phyloP scores from a whole-genome alignment of 2,113 vertebrate species.

The Hyla sarda region DNA sequence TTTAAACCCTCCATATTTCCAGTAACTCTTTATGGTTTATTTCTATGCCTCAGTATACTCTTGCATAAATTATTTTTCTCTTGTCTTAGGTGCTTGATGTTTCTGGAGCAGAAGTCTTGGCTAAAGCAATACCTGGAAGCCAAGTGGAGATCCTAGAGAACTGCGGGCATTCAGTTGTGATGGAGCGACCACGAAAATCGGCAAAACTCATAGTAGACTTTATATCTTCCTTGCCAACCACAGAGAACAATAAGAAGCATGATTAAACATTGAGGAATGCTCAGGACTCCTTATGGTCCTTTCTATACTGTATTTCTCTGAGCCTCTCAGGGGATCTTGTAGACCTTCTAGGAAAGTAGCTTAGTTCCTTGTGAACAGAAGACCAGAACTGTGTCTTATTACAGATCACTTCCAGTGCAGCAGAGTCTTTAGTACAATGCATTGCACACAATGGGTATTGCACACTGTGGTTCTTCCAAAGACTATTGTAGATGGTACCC shows the following conservation, averaged over 20 bases:
- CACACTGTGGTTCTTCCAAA: neutral
- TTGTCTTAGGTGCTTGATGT: constrained; percentile 84
- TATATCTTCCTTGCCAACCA: constrained; percentile 75
- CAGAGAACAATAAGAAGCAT: constrained; percentile 80
- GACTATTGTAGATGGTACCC: neutral
- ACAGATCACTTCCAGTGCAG: neutral
- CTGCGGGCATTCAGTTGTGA: constrained; percentile 88
- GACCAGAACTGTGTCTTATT: constrained; percentile 12
- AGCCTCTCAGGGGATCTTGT: constrained; percentile 77
- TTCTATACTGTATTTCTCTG: constrained; percentile 38
- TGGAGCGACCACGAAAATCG: constrained; percentile 89
- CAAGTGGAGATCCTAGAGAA: constrained; percentile 87
- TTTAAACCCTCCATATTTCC: neutral
- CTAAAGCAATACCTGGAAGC: constrained; percentile 74
- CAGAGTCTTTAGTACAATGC: neutral
- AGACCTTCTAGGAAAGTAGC: constrained; percentile 52
- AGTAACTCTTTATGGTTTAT: no score
- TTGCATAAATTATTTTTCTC: neutral
- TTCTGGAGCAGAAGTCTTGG: constrained; percentile 82
- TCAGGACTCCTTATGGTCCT: neutral
- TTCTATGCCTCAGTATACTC: no score
- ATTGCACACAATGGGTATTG: constrained; percentile 1
- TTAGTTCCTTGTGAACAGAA: constrained; percentile 44
- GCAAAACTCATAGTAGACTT: constrained; percentile 88
- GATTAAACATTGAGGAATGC: constrained; percentile 39